These are phyloP conservation scores for Meteorus sp. DNA, from an alignment of 1,140 invertebrate genomes.

Conservation along the genomic window DNA sequence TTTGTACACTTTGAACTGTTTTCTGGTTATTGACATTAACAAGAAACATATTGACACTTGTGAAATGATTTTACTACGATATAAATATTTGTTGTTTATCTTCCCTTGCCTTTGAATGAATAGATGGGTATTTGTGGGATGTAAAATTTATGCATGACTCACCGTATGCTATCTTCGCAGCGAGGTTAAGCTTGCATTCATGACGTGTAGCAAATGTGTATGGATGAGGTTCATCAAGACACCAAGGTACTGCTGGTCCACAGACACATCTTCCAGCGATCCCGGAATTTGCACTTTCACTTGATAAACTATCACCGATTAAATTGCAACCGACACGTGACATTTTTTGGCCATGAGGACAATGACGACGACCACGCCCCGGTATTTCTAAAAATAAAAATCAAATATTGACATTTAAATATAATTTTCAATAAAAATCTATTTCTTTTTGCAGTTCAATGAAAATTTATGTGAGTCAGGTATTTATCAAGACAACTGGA, in stretches of 20 bases:
- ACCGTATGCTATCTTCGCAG: conserved; percentile 54
- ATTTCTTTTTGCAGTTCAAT: too few species aligned
- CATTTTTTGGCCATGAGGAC: conserved; percentile 45
- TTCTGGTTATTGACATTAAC: too few species aligned
- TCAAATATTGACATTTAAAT: too few species aligned
- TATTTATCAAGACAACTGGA: too few species aligned
- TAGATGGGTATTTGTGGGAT: too few species aligned
- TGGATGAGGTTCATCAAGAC: conserved; percentile 49
- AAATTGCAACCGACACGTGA: conserved; percentile 51
- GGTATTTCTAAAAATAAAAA: conserved; percentile 47
- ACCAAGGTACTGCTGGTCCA: conserved; percentile 53
- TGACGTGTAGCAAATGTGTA: conserved; percentile 49
- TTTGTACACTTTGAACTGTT: too few species aligned
- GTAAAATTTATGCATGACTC: conserved; percentile 26
- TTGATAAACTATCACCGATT: conserved; percentile 43
- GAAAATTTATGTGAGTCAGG: too few species aligned
- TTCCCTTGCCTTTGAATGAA: too few species aligned
- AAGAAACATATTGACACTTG: too few species aligned
- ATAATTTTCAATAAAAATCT: too few species aligned
- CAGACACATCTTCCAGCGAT: conserved; percentile 49
- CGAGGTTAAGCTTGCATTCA: conserved; percentile 55
- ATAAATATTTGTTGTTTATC: too few species aligned
- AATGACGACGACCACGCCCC: conserved; percentile 52
- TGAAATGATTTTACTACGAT: too few species aligned
- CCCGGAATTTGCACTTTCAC: conserved; percentile 32